Base-by-base conservation (phyloP, 2,888 invertebrate genomes). In the Pharmacophagus antenor region DNA sequence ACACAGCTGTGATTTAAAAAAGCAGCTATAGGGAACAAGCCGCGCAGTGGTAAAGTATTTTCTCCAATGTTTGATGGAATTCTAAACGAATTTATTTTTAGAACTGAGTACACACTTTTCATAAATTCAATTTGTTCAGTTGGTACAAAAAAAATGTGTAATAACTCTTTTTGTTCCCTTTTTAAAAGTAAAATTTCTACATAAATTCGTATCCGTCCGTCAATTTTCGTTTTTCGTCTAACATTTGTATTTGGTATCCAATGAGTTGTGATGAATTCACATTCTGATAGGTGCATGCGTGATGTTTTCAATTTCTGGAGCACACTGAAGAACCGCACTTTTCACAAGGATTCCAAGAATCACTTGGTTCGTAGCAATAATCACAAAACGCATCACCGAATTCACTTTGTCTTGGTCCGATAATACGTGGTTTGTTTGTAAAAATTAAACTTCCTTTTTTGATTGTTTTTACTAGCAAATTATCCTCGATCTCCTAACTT, bases 41-140 rank as follows among this genome's bases (percentile, higher is more conserved):
- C 95, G 54, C 93, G 84, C 55, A 93, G 74, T 61, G 88, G 88
- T 49, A 88, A 71, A 54, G 70, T 80, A 31, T 77, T 84, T 63
- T 71, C 79, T 23, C 71, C 74, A 25, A 62, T 22, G 37, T 68
- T 69, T 25, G 69, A 80, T 49, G 88, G 78, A 58, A 89, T 92
- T 79, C 94, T 93, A 71, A 94, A 95, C 0, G 94, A 92, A 71
- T 94, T 94, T 25, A 93, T 91, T 76, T 93, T 93, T 71, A 94
- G 76, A 41, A 92, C 85, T 17, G 88, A 82, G 71, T 92, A 91
- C 15, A 92, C 88, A 21, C 73, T 73, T 54, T 82, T 79, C 79
- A 95, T 91, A 60, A 92, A 88, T 31, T 80, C 65, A 62, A 91
- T 82, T 46, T 94, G 93, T 15, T 92, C 82, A 21, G 84, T 71